These are phyloP conservation scores for Pelecanus crispus DNA, from an alignment of 2,113 vertebrate genomes.

Conservation along the genomic window DNA sequence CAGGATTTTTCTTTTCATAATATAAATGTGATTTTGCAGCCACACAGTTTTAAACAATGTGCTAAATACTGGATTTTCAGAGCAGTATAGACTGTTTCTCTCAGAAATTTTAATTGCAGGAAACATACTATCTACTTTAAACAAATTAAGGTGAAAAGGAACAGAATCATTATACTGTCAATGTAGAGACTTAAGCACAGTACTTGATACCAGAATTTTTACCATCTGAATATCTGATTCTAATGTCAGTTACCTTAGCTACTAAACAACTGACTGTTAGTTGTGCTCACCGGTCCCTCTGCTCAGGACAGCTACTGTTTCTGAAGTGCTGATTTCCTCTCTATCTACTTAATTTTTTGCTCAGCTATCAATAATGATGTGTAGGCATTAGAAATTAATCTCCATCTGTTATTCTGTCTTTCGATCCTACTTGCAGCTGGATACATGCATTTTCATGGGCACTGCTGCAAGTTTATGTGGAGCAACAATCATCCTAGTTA, in stretches of 20 bases:
- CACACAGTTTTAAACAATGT: not conserved
- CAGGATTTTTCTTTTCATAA: not conserved
- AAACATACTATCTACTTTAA: not conserved
- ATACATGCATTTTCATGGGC: not conserved
- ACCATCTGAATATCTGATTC: not conserved
- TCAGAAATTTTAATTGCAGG: not conserved
- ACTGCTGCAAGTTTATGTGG: not conserved
- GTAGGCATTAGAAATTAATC: not conserved
- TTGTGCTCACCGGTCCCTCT: not conserved
- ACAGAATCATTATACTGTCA: not conserved
- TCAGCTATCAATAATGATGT: not conserved
- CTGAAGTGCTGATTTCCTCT: not conserved
- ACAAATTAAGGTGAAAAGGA: not conserved
- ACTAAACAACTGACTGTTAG: not conserved
- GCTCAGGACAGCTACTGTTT: not conserved
- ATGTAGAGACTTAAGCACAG: not conserved
- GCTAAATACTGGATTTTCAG: not conserved
- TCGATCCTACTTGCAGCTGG: not conserved
- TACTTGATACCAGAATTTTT: not conserved
- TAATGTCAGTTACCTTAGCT: not conserved
- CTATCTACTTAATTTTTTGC: not conserved
- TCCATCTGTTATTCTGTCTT: not conserved
- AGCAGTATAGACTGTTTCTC: not conserved
- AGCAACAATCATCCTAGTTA: not conserved
- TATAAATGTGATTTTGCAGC: not conserved